Evolutionary conservation across 2,113 vertebrate genomes (phyloP), one percentile per base, ranked within the genome.

Genomic region (Mesocricetus auratus): DNA sequence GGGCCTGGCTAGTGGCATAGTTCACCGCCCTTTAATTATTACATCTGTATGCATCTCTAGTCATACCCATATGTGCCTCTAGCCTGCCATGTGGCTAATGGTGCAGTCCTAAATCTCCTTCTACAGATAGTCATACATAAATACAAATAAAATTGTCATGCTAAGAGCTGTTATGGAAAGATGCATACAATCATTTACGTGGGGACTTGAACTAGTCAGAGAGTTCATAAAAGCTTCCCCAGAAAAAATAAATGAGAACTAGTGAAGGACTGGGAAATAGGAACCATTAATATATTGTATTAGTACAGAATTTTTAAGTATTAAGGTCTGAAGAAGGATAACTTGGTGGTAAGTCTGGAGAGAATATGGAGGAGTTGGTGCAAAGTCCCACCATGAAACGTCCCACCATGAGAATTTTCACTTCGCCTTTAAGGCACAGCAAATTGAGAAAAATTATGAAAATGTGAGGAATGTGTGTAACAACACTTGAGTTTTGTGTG

Each of bases 391-490:
- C 8, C 64, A 22, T 64, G 5, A 90, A 64, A 64, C 24, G 4
- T 88, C 68, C 24, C 36, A 74, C 8, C 64, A 22, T 64, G 5
- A 90, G 39, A 78, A 58, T 89, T 79, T 91, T 71, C 69, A 19
- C 21, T 75, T 79, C 74, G 75, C 7, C 50, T 96, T 89, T 85
- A 85, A 85, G 58, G 24, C 24, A 83, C 3, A 42, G n/a, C 26
- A 93, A 62, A 96, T 60, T 88, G 73, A 15, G 21, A 81, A 89
- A 39, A 56, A 91, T 0, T 74, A 16, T 89, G 88, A n/a, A 58
- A 89, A 5, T 0, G 2, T 64, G 9, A 77, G 12, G 19, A 53
- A 42, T 88, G 10, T 47, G 7, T 75, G 24, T 91, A 12, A 82
- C 77, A 7, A 88, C 39, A 82, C 5, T 47, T 82, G 31, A 71